Evolutionary conservation across 2,113 vertebrate species (phyloP).

Genomic region (Peucedramus taeniatus): DNA sequence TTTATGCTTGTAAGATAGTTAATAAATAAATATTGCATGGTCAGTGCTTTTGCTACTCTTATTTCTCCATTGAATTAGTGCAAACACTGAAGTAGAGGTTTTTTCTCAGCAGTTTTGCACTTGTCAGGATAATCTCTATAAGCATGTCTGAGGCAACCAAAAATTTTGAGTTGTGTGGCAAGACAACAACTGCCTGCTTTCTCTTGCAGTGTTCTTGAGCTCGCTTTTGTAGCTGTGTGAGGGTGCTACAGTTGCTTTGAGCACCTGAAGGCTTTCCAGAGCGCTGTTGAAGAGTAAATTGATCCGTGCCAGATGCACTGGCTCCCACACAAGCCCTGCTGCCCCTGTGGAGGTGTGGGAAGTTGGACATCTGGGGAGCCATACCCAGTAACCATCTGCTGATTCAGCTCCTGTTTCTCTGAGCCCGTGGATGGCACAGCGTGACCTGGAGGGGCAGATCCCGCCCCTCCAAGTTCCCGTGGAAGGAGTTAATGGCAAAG

Average conservation of each 20-base stretch:
- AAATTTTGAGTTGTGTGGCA: neutral
- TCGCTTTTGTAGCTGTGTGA: neutral
- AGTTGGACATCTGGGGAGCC: fast-evolving
- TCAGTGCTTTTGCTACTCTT: neutral
- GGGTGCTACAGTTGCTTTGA: neutral
- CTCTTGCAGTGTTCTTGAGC: neutral
- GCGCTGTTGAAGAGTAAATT: fast-evolving
- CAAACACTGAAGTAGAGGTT: neutral
- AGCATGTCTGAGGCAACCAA: neutral
- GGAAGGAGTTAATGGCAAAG: neutral
- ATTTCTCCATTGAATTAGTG: neutral
- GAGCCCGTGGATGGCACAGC: fast-evolving
- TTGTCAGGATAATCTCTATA: neutral
- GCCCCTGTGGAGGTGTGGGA: neutral
- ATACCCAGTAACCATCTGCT: fast-evolving
- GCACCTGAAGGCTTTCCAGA: neutral
- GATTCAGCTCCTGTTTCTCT: neutral
- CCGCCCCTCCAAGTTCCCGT: neutral
- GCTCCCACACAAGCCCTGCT: neutral
- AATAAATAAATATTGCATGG: neutral
- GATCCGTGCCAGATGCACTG: fast-evolving
- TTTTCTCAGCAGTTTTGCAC: neutral
- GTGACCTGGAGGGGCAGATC: neutral
- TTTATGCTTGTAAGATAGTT: neutral
- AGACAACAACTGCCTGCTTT: neutral